Conservation (phyloP, 2,888 invertebrate species). For the Eupithecia insigniata region DNA sequence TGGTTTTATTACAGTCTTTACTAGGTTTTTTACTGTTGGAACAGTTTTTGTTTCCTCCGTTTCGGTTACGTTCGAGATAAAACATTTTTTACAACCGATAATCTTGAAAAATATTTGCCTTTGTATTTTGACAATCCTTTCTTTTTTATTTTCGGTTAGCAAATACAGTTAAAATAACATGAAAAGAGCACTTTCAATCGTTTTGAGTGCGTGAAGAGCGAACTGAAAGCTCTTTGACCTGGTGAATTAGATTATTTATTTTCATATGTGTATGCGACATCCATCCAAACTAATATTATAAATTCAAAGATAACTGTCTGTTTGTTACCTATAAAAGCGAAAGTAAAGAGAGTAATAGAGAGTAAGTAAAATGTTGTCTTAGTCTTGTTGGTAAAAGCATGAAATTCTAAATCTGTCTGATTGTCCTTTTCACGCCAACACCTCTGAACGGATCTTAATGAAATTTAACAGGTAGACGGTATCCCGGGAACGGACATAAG, state of each 20-base stretch:
- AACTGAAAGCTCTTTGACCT: slow-evolving; percentile 34
- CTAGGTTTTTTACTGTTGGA: slow-evolving; percentile 9
- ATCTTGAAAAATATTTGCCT: neutral
- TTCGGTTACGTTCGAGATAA: neutral
- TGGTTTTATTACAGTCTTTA: slow-evolving; percentile 4
- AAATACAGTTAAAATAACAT: neutral
- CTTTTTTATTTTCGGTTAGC: neutral
- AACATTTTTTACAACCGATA: slow-evolving; percentile 2
- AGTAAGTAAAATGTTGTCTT: too few species aligned
- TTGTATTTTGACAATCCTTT: neutral
- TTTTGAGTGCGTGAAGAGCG: neutral
- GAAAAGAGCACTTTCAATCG: slow-evolving; percentile 16
- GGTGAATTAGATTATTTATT: slow-evolving; percentile 65
- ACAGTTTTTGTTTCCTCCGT: slow-evolving; percentile 9
- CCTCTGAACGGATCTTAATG: too few species aligned
- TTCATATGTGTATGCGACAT: slow-evolving; percentile 51
- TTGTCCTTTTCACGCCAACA: too few species aligned
- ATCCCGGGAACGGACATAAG: too few species aligned
- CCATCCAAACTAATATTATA: too few species aligned
- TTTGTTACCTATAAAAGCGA: too few species aligned
- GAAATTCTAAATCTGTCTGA: too few species aligned
- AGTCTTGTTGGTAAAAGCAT: too few species aligned
- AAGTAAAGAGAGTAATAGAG: too few species aligned
- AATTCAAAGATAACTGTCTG: too few species aligned
- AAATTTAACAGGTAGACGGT: too few species aligned